A percentile compares a stretch with the other conserved stretches of the same genome.
Evolutionary conservation across 2,113 vertebrate genomes (phyloP).

Genomic region (Crotophaga sulcirostris): DNA sequence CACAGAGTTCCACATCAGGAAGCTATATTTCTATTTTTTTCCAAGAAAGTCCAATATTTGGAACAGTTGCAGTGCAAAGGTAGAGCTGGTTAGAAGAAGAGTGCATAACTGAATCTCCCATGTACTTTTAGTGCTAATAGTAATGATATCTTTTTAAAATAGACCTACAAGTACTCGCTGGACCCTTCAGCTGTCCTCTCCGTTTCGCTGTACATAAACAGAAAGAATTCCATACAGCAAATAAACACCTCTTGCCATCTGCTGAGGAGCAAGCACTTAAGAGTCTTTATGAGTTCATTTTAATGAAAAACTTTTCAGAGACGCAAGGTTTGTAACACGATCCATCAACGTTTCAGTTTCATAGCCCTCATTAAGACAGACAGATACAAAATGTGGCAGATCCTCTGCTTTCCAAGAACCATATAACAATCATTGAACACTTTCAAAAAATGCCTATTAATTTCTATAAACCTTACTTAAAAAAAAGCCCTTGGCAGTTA

Average conservation of each 20-base stretch:
- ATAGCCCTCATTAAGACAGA: background rate
- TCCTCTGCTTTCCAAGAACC: background rate
- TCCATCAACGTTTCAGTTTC: background rate
- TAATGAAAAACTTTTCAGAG: slow-evolving; percentile 56
- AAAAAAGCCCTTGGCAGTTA: background rate
- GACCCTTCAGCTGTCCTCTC: background rate
- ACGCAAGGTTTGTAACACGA: background rate
- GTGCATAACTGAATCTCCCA: background rate
- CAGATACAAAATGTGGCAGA: background rate
- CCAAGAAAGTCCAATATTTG: background rate
- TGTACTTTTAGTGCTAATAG: background rate
- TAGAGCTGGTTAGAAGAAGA: background rate
- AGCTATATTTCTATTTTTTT: background rate
- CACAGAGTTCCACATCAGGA: background rate
- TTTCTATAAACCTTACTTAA: slow-evolving; percentile 6
- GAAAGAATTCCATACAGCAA: slow-evolving; percentile 41
- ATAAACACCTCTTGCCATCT: slow-evolving; percentile 65
- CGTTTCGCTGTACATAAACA: slow-evolving; percentile 7
- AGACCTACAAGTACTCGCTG: background rate
- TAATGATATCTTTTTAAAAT: background rate
- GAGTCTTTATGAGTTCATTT: slow-evolving; percentile 33
- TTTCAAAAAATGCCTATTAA: slow-evolving; percentile 21
- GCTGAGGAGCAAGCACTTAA: slow-evolving; percentile 15
- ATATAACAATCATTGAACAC: background rate
- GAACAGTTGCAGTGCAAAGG: background rate